phyloP scores from a whole-genome alignment of 2,113 vertebrate species.

The Mirounga angustirostris region DNA sequence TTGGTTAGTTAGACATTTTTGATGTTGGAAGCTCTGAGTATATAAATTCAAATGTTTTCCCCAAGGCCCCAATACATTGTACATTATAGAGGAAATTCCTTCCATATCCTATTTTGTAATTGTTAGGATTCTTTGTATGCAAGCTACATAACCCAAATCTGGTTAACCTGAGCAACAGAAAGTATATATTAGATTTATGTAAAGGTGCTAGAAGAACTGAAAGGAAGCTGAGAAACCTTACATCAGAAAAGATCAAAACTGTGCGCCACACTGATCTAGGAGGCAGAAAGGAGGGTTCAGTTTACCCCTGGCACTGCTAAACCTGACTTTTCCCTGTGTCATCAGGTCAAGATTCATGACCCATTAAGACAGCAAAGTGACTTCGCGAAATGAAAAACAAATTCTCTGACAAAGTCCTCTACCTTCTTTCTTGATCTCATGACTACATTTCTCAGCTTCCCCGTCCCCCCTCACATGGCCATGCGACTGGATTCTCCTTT shows the following conservation, averaged over 20 bases:
- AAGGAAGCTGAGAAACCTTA: background rate
- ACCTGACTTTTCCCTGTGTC: fast-evolving
- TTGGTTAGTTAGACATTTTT: background rate
- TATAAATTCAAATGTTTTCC: background rate
- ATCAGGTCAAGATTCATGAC: background rate
- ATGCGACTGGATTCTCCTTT: fast-evolving
- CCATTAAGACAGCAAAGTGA: background rate
- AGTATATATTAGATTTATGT: background rate
- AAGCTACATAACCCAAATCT: background rate
- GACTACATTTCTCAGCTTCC: background rate
- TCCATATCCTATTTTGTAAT: background rate
- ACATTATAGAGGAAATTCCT: background rate
- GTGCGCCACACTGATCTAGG: background rate
- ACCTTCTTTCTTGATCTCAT: background rate
- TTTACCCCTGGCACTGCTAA: too few relatives aligned
- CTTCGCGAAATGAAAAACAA: background rate
- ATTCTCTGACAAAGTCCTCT: too few relatives aligned
- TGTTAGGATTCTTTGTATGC: background rate
- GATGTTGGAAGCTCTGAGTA: background rate
- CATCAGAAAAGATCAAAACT: background rate
- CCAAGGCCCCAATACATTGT: background rate
- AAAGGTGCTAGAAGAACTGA: background rate
- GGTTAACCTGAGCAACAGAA: background rate
- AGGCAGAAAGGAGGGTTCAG: background rate
- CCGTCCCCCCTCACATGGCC: fast-evolving